Evolutionary conservation across 2,113 vertebrate species (phyloP).

Genomic region (Carassius gibelio): DNA sequence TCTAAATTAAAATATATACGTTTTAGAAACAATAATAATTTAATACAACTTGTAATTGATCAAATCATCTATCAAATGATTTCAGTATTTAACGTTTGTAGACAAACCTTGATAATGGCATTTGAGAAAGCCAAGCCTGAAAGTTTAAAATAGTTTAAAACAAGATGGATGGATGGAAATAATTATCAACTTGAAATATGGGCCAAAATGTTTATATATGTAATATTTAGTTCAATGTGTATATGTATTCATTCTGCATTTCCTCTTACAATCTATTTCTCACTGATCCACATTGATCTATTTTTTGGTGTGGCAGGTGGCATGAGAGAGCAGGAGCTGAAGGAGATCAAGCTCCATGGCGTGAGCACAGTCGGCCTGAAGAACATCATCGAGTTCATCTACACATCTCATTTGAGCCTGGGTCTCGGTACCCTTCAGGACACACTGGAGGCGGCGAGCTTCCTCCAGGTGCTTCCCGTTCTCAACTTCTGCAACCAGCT

Average conservation of each 20-base stretch:
- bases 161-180: no score
- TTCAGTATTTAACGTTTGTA: no score
- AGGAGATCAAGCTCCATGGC: constrained; percentile 80
- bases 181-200: no score
- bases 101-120: no score
- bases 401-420: constrained; percentile 76
- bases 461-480: constrained; percentile 80
- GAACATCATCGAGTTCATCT: constrained; percentile 83
- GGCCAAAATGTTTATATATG: not conserved
- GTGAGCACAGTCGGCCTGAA: constrained; percentile 75
- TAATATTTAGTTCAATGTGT: not conserved
- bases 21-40: not conserved
- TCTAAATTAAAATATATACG: not conserved
- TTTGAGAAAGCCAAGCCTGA: no score
- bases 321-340: constrained; percentile 81
- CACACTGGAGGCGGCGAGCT: constrained; percentile 81
- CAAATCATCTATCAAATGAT: no score
- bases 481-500: constrained; percentile 80
- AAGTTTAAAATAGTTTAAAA: no score
- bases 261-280: not conserved
- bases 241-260: not conserved
- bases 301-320: constrained; percentile 66
- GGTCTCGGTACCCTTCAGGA: constrained; percentile 78
- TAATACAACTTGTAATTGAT: no score
- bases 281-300: not conserved